phyloP scores from a whole-genome alignment of 2,113 vertebrate species.

The Anas platyrhynchos region DNA sequence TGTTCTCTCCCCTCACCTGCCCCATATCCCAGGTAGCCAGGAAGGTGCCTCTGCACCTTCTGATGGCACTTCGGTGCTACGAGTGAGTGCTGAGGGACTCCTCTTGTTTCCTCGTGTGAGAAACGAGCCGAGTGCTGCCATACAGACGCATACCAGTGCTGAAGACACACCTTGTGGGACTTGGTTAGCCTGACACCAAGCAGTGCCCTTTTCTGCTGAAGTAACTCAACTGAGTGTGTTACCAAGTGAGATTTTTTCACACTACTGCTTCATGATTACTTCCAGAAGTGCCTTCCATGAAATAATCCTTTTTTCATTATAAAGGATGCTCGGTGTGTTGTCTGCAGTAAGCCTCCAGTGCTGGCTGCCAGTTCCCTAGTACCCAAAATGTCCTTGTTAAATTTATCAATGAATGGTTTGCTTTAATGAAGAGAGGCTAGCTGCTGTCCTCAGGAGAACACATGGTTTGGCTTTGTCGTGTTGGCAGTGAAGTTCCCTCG shows the following conservation, averaged over 20 bases:
- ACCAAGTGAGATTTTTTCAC: neutral
- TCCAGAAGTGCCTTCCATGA: neutral
- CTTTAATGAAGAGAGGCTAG: neutral
- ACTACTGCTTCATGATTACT: neutral
- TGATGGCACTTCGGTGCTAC: neutral
- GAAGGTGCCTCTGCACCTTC: neutral
- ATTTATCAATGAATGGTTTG: neutral
- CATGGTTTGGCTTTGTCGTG: too few species aligned
- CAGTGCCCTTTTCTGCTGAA: neutral
- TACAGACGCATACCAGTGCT: fast-evolving
- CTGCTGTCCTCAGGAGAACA: too few species aligned
- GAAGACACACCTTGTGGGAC: neutral
- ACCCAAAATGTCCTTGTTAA: neutral
- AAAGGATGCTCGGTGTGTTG: neutral
- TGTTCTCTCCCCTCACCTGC: too few species aligned
- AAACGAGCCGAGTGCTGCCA: neutral
- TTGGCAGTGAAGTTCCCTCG: too few species aligned
- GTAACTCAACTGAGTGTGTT: neutral
- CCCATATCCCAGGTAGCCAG: too few species aligned
- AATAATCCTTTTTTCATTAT: neutral
- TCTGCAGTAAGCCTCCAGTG: neutral
- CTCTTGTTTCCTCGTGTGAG: neutral
- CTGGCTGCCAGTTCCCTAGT: neutral
- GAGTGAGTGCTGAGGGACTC: neutral
- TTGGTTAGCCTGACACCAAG: neutral